Percentiles rank a stretch among this genome's conserved stretches.
Evolutionary conservation across 2,888 invertebrate species (phyloP).

Genomic region (Sympetrum striolatum): DNA sequence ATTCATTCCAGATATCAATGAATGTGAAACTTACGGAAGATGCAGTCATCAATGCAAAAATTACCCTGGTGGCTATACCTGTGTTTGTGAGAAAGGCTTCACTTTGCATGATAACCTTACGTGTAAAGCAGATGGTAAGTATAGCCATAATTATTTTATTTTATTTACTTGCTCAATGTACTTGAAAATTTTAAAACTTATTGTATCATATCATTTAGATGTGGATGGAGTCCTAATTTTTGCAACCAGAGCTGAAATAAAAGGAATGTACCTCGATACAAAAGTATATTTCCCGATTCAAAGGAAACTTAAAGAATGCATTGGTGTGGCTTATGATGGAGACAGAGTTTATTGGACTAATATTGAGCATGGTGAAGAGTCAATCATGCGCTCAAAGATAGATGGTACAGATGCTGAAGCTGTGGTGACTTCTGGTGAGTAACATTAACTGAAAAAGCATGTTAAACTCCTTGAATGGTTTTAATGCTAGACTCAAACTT

Average conservation of each 20-base stretch:
- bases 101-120: conserved; percentile 62
- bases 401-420: conserved; percentile 70
- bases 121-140: conserved; percentile 62
- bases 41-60: conserved; percentile 77
- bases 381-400: conserved; percentile 70
- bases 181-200: not conserved
- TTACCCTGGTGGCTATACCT: conserved; percentile 65
- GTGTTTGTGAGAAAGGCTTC: conserved; percentile 70
- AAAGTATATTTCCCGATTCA: conserved; percentile 56
- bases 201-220: conserved; percentile 56
- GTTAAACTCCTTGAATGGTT: not conserved
- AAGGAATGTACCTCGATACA: not conserved
- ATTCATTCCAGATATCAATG: conserved; percentile 64
- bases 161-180: not conserved
- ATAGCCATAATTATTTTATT: not conserved
- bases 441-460: not conserved
- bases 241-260: conserved; percentile 64
- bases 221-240: conserved; percentile 74
- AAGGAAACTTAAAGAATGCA: conserved; percentile 64
- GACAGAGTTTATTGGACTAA: conserved; percentile 80
- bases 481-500: too few relatives aligned
- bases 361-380: conserved; percentile 71
- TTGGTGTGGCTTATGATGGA: conserved; percentile 76
- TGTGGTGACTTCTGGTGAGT: conserved; percentile 58
- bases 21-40: conserved; percentile 68